Base-by-base conservation (phyloP, 2,797 vertebrate species). In the Macrochelys suwanniensis region DNA sequence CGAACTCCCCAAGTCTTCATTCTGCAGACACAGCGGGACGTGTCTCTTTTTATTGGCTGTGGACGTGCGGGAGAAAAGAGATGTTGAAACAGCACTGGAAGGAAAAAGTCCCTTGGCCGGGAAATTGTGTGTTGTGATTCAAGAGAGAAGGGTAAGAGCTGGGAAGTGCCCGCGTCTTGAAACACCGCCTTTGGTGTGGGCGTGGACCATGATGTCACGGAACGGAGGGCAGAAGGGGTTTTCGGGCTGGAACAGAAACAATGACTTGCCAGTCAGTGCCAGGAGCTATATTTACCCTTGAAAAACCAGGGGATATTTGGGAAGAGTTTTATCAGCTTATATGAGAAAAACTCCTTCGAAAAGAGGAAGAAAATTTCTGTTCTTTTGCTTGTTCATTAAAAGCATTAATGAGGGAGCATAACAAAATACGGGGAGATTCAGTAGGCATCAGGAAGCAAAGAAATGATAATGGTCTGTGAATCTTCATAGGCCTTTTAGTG, bases 191-290 rank as follows among this genome's bases (percentile, higher is more conserved):
- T 26, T 12, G 25, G 12, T 12, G 1, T 47, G 45, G 45, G 74
- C 8, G 26, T 76, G 74, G 26, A 3, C 25, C 25, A 4, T 47
- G 45, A 47, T 5, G 23, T 76, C 74, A 76, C 25, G 4, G 5
- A 45, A 5, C 4, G 1, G 6, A 15, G n/a, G 25, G 1, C 13
- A 28, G 11, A n/a, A 9, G 3, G 65, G 65, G 65, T 11, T 71
- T 68, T 71, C 65, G 11, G n/a, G 11, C 65, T 42, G n/a, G 17
- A 37, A 37, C n/a, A 21, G 17, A 21, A 37, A 68, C 17, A 37
- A 37, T 68, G 17, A 37, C 7, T 16, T 15, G 57, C 65, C 9
- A 65, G 7, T 65, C 33, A 2, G n/a, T 37, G n/a, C n/a, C 21
- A 37, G 65, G n/a, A 37, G 19, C 65, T 71, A 10, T 68, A 71